phyloP scores from a whole-genome alignment of 1,140 invertebrate species.

The Zaprionus ghesquierei region DNA sequence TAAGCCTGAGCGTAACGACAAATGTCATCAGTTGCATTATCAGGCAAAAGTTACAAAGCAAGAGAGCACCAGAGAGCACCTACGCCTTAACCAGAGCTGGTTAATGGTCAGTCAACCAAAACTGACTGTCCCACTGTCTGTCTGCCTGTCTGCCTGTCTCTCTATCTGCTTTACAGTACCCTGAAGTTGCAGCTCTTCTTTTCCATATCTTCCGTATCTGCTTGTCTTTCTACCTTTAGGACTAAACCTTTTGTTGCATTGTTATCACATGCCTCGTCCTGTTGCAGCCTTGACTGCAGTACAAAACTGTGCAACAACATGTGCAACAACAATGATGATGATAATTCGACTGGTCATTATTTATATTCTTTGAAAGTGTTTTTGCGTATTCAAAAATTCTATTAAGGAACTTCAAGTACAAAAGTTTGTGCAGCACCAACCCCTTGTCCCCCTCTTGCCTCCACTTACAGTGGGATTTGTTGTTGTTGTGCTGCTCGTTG shows the following conservation, averaged over 20 bases:
- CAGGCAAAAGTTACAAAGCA: conserved; percentile 56
- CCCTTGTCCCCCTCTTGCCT: not conserved
- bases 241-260: conserved; percentile 49
- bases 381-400: conserved; percentile 82
- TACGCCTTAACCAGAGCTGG: not conserved
- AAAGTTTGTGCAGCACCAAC: conserved; percentile 46
- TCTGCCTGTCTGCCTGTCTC: not conserved
- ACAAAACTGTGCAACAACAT: conserved; percentile 18
- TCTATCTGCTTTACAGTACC: not conserved
- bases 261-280: conserved; percentile 45
- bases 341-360: conserved; percentile 80
- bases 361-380: conserved; percentile 82
- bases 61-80: not conserved
- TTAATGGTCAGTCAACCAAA: conserved; percentile 1
- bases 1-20: conserved; percentile 54
- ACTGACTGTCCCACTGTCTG: not conserved
- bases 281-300: too few relatives aligned
- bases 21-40: conserved; percentile 71
- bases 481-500: conserved; percentile 46
- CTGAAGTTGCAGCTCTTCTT: not conserved
- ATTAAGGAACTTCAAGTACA: conserved; percentile 80
- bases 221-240: not conserved
- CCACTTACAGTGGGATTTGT: conserved; percentile 10
- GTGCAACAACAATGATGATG: conserved; percentile 41
- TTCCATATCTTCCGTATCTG: not conserved